Conservation (phyloP, 2,113 vertebrate genomes). For the Chlamydotis undulata region DNA sequence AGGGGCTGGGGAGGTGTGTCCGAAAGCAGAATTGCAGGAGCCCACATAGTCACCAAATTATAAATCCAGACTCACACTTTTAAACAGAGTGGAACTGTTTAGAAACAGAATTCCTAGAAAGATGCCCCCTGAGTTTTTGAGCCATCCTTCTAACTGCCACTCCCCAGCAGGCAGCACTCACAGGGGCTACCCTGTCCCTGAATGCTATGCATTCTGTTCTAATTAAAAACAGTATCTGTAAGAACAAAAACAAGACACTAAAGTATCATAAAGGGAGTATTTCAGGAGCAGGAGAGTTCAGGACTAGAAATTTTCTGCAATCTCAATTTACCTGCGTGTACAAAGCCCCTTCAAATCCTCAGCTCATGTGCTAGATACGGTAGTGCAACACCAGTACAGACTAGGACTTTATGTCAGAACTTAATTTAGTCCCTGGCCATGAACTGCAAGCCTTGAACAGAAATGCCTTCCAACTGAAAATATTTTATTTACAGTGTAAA, state of each 20-base stretch:
- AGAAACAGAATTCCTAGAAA: neutral
- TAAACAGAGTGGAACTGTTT: neutral
- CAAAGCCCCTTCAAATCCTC: neutral
- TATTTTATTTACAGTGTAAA: neutral
- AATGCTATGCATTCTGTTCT: neutral
- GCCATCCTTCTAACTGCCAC: neutral
- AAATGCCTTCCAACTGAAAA: neutral
- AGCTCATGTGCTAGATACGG: neutral
- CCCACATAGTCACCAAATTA: neutral
- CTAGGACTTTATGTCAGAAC: neutral
- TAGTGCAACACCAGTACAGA: neutral
- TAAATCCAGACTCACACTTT: neutral
- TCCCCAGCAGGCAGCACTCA: neutral
- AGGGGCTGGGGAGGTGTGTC: neutral
- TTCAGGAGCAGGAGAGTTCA: neutral
- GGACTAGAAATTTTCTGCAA: neutral
- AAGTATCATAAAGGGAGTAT: neutral
- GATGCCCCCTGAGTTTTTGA: neutral
- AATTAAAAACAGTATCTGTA: neutral
- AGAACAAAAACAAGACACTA: neutral
- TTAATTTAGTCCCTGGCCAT: too few species aligned
- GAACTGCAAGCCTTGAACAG: neutral
- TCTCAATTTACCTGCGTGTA: neutral
- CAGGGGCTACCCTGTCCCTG: neutral
- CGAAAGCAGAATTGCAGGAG: neutral